These are phyloP conservation scores for Musca domestica DNA, from an alignment of 1,140 invertebrate genomes.

Conservation along the genomic window DNA sequence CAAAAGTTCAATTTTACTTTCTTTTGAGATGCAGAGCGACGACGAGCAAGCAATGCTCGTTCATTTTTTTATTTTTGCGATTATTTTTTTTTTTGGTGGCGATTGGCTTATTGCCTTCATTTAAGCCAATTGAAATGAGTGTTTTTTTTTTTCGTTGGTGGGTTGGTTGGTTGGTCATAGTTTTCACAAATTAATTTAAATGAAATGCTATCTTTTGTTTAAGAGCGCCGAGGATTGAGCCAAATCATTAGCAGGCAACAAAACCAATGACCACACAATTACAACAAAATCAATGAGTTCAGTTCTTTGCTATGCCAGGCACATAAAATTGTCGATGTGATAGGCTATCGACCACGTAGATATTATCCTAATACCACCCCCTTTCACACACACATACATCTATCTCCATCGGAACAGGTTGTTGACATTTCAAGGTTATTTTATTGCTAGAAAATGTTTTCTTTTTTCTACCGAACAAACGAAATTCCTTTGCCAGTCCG, in stretches of 20 bases:
- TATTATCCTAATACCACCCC: too few relatives aligned
- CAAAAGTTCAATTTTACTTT: constrained; percentile 17
- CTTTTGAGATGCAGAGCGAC: not conserved
- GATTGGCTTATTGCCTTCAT: constrained; percentile 4
- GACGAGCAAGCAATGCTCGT: not conserved
- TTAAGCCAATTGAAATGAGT: constrained; percentile 4
- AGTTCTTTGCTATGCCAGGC: not conserved
- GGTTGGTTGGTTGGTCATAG: not conserved
- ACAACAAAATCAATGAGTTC: not conserved
- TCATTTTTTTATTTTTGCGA: not conserved
- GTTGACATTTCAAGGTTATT: constrained; percentile 18
- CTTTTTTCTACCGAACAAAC: not conserved
- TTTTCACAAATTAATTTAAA: constrained; percentile 17
- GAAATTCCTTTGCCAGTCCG: not conserved
- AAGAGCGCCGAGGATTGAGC: too few relatives aligned
- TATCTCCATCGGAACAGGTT: not conserved
- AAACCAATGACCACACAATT: constrained; percentile 3
- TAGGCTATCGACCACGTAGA: not conserved
- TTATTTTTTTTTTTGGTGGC: not conserved
- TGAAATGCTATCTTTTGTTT: not conserved
- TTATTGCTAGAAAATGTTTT: not conserved
- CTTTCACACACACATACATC: too few relatives aligned
- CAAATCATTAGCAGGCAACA: too few relatives aligned
- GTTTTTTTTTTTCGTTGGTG: not conserved
- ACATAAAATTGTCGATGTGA: not conserved